Percentiles rank a stretch among this genome's conserved stretches.
phyloP scores from a whole-genome alignment of 2,797 vertebrate species.

The Malacoraja senta region DNA sequence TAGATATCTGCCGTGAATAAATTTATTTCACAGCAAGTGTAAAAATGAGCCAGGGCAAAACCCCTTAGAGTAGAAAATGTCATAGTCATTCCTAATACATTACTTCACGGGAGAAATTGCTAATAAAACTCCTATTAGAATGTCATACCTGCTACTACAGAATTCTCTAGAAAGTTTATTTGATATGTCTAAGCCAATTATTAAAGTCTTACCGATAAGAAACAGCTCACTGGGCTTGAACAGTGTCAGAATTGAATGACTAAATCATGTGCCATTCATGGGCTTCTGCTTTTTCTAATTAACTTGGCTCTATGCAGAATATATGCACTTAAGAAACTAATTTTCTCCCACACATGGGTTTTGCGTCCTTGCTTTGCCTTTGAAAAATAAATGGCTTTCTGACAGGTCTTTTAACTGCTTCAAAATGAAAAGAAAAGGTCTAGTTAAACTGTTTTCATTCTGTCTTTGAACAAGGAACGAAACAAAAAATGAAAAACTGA shows the following conservation, averaged over 20 bases:
- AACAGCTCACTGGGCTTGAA: constrained; percentile 67
- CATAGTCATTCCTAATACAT: constrained; percentile 76
- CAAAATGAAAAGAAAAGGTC: constrained; percentile 13
- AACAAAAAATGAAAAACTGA: not conserved
- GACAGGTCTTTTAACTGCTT: constrained; percentile 42
- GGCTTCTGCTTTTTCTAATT: constrained; percentile 73
- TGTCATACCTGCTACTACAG: constrained; percentile 79
- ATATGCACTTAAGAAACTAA: constrained; percentile 59
- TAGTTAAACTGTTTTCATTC: not conserved
- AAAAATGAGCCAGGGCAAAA: constrained; percentile 62
- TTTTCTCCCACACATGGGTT: constrained; percentile 62
- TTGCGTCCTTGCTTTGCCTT: constrained; percentile 69
- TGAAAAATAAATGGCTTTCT: constrained; percentile 62
- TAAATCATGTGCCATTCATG: constrained; percentile 68
- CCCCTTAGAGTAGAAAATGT: constrained; percentile 75
- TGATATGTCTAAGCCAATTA: constrained; percentile 79
- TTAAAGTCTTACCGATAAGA: constrained; percentile 75
- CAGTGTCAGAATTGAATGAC: constrained; percentile 63
- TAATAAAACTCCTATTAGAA: constrained; percentile 81
- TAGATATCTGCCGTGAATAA: constrained; percentile 65
- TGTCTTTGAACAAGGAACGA: not conserved
- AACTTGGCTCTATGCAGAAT: constrained; percentile 63
- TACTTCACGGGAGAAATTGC: constrained; percentile 62
- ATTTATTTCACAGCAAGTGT: constrained; percentile 63
- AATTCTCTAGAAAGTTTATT: constrained; percentile 79